phyloP scores from a whole-genome alignment of 2,888 invertebrate genomes.

The Dryocosmus kuriphilus region DNA sequence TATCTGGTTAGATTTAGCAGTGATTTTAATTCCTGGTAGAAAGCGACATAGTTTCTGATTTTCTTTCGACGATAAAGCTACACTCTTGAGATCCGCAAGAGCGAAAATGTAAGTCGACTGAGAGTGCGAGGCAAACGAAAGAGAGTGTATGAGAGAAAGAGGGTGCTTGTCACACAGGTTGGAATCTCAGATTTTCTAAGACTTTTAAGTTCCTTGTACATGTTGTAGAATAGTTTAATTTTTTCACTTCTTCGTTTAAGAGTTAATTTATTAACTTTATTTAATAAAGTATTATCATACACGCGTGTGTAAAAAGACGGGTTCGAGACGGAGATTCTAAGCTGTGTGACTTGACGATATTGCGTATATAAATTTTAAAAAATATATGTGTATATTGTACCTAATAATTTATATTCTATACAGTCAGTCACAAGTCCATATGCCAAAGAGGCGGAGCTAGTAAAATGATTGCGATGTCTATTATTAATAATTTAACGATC shows the following conservation, averaged over 20 bases:
- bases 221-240: conserved; percentile 23
- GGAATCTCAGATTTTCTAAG: conserved; percentile 52
- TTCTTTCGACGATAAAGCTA: conserved; percentile 3
- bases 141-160: conserved; percentile 5
- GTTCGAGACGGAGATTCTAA: conserved; percentile 50
- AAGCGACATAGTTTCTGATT: neutral
- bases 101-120: conserved; percentile 19
- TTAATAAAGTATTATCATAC: conserved; percentile 34
- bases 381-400: conserved; percentile 48
- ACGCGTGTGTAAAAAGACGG: conserved; percentile 31
- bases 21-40: neutral
- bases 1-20: neutral
- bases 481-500: conserved; percentile 61
- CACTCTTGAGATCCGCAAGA: neutral
- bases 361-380: conserved; percentile 39
- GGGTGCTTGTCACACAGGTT: conserved; percentile 48
- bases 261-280: conserved; percentile 47
- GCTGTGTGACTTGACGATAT: conserved; percentile 41
- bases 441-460: conserved; percentile 77
- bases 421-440: conserved; percentile 74
- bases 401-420: conserved; percentile 67
- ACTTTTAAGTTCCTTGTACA: conserved; percentile 47
- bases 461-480: conserved; percentile 65
- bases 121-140: conserved; percentile 6
- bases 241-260: conserved; percentile 13